Evolutionary conservation across 23 tunicate species (phyloP).

Genomic region (Botrylloides violaceus): DNA sequence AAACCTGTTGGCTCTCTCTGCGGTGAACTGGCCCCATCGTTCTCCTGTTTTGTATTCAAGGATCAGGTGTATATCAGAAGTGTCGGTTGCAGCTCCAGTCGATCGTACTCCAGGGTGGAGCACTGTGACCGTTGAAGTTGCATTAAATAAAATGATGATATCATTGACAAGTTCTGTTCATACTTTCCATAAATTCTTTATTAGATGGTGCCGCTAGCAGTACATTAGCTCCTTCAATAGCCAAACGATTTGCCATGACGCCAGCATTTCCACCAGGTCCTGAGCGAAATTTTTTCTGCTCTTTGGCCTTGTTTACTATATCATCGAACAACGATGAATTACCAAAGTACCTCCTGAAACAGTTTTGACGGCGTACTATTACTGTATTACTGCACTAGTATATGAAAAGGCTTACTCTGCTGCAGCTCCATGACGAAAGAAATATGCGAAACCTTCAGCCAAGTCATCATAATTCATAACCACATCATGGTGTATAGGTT

Average conservation of each 20-base stretch:
- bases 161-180: not conserved
- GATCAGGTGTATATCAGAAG: constrained; percentile 80
- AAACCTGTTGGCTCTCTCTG: constrained; percentile 63
- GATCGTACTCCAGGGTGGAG: constrained; percentile 35
- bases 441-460: constrained; percentile 70
- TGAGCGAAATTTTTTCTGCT: constrained; percentile 13
- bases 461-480: constrained; percentile 34
- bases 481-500: constrained; percentile 39
- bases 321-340: constrained; percentile 24
- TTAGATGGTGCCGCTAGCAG: constrained; percentile 53
- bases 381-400: not conserved
- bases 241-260: constrained; percentile 90
- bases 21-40: constrained; percentile 48
- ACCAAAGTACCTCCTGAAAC: constrained; percentile 13
- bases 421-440: constrained; percentile 79
- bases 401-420: constrained; percentile 37
- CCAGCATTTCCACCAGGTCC: constrained; percentile 93
- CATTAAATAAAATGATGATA: not conserved
- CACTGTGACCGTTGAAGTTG: no score
- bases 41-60: constrained; percentile 93
- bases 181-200: constrained; percentile 22
- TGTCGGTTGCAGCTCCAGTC: constrained; percentile 32
- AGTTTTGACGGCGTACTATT: no score
- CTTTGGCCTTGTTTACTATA: constrained; percentile 40
- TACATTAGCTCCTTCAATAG: constrained; percentile 80